phyloP scores from a whole-genome alignment of 2,888 invertebrate species.

The Leucophenga montana region DNA sequence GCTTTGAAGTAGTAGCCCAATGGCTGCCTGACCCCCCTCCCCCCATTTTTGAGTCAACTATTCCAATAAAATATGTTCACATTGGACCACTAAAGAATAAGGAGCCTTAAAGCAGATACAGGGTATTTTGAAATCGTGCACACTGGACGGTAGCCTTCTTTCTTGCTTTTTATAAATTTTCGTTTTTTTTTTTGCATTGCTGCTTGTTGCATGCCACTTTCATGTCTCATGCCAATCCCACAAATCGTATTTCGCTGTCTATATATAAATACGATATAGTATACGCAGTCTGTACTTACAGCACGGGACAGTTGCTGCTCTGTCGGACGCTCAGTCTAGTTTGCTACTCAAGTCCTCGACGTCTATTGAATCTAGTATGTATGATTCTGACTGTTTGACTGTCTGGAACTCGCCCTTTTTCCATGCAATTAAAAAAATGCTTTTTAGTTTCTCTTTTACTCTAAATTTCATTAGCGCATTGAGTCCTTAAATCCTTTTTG shows the following conservation, averaged over 20 bases:
- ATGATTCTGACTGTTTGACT: background rate
- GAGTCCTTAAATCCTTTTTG: background rate
- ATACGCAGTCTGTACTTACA: constrained; percentile 5
- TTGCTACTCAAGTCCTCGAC: background rate
- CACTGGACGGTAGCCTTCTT: too few relatives aligned
- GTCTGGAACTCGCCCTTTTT: background rate
- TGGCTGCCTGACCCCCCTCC: too few relatives aligned
- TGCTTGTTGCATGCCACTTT: constrained; percentile 24
- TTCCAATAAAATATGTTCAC: too few relatives aligned
- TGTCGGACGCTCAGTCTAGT: background rate
- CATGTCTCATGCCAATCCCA: constrained; percentile 32
- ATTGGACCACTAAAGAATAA: too few relatives aligned
- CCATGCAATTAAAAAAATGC: constrained; percentile 29
- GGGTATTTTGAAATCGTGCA: too few relatives aligned
- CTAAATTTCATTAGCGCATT: too few relatives aligned
- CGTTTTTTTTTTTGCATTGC: background rate
- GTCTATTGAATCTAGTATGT: background rate
- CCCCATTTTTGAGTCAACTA: too few relatives aligned
- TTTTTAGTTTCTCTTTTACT: constrained; percentile 1
- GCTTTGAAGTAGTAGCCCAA: too few relatives aligned
- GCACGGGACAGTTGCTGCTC: background rate
- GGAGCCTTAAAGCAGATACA: too few relatives aligned
- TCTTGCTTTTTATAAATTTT: background rate
- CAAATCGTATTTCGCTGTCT: constrained; percentile 14
- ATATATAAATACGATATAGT: background rate